A percentile compares a stretch with the other conserved stretches of the same genome.
These are phyloP conservation scores for Apamea crenata DNA, from an alignment of 2,888 invertebrate genomes.

Conservation along the genomic window DNA sequence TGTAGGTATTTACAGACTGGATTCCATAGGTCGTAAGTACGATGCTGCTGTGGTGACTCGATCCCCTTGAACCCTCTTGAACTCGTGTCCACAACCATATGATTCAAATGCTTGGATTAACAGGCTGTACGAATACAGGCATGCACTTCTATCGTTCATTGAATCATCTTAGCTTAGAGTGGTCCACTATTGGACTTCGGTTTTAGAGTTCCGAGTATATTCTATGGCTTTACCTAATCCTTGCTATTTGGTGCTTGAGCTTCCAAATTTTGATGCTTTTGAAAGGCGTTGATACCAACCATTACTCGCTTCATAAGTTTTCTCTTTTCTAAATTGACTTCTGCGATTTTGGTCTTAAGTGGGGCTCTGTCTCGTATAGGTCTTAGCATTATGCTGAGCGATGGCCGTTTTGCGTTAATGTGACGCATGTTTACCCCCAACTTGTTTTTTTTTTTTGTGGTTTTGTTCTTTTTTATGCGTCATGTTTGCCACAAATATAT, in stretches of 20 bases:
- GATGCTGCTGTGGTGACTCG: constrained; percentile 15
- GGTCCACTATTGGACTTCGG: not conserved
- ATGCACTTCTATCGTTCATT: constrained; percentile 15
- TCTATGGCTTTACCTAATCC: not conserved
- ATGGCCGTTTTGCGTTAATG: too few species aligned
- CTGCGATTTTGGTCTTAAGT: not conserved
- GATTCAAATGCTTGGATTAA: constrained; percentile 54
- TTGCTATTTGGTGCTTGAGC: not conserved
- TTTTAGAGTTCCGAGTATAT: not conserved
- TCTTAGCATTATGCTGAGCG: too few species aligned
- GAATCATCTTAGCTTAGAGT: not conserved
- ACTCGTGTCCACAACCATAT: constrained; percentile 37
- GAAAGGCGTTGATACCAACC: too few species aligned
- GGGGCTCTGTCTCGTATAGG: too few species aligned
- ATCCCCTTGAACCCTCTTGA: constrained; percentile 53
- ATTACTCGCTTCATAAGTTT: not conserved
- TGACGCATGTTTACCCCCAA: too few species aligned
- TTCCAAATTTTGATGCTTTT: not conserved
- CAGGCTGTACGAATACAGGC: not conserved
- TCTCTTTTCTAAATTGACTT: not conserved
- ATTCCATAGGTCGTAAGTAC: constrained; percentile 36
- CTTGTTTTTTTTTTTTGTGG: too few species aligned
- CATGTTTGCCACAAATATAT: too few species aligned
- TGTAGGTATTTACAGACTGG: constrained; percentile 13
- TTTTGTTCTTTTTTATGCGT: too few species aligned